Evolutionary conservation across 2,113 vertebrate genomes (phyloP).

Genomic region (Ceyx cyanopectus): DNA sequence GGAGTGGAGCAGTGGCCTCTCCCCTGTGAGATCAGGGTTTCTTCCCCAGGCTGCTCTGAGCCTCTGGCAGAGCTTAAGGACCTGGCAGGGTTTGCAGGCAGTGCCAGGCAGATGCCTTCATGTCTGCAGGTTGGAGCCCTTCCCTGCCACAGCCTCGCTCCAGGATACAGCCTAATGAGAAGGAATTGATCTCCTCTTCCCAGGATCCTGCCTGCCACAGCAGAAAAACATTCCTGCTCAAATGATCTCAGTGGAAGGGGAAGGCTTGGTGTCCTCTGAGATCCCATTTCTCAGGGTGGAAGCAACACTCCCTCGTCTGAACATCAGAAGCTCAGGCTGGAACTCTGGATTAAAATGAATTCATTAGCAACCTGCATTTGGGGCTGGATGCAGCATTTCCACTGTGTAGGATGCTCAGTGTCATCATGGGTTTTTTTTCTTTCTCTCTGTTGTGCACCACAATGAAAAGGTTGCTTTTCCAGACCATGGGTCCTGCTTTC

Average conservation of each 20-base stretch:
- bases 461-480: not conserved
- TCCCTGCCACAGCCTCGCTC: not conserved
- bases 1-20: not conserved
- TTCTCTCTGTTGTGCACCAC: not conserved
- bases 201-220: not conserved
- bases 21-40: not conserved
- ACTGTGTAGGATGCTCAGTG: not conserved
- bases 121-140: not conserved
- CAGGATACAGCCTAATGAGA: slow-evolving; percentile 30
- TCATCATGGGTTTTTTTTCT: not conserved
- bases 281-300: not conserved
- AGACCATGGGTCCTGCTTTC: not conserved
- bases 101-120: not conserved
- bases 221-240: slow-evolving; percentile 17
- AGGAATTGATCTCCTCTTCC: slow-evolving; percentile 45
- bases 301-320: not conserved
- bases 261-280: not conserved
- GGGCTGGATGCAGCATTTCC: not conserved
- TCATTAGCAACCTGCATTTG: not conserved
- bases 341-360: not conserved
- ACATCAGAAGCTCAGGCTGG: not conserved
- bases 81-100: not conserved
- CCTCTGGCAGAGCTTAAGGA: not conserved
- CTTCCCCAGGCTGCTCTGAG: not conserved
- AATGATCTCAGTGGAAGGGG: not conserved